Evolutionary conservation across 2,113 vertebrate genomes (phyloP).

Genomic region (Takifugu bimaculatus): DNA sequence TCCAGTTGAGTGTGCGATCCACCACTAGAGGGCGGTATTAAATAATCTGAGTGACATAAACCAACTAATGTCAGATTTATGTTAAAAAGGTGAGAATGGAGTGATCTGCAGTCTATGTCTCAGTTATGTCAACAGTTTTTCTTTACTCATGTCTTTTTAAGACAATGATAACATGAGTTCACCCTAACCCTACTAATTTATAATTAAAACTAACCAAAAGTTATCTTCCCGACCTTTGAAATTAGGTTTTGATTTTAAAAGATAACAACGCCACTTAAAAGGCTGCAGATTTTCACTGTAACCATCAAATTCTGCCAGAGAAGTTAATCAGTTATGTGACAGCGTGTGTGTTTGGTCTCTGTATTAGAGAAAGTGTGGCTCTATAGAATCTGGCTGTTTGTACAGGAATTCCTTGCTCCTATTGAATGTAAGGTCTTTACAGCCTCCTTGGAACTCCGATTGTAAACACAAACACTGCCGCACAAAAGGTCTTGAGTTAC

Average conservation of each 20-base stretch:
- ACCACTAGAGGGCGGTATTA: slow-evolving; percentile 60
- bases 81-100: too few species aligned
- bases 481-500: slow-evolving; percentile 47
- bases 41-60: slow-evolving; percentile 1
- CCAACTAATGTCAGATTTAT: too few species aligned
- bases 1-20: background rate
- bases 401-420: slow-evolving; percentile 61
- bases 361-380: slow-evolving; percentile 51
- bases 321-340: background rate
- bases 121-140: too few species aligned
- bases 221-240: too few species aligned
- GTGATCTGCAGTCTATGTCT: too few species aligned
- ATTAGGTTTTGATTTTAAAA: background rate
- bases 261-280: background rate
- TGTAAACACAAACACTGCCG: slow-evolving; percentile 57
- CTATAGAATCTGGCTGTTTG: slow-evolving; percentile 51
- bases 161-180: too few species aligned
- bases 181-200: too few species aligned
- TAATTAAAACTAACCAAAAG: too few species aligned
- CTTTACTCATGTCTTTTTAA: too few species aligned
- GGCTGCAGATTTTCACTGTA: background rate
- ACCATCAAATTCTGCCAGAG: background rate
- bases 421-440: slow-evolving; percentile 55
- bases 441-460: slow-evolving; percentile 54
- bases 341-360: slow-evolving; percentile 43